Conservation (phyloP, 2,888 invertebrate genomes). For the Drosophila yooni region DNA sequence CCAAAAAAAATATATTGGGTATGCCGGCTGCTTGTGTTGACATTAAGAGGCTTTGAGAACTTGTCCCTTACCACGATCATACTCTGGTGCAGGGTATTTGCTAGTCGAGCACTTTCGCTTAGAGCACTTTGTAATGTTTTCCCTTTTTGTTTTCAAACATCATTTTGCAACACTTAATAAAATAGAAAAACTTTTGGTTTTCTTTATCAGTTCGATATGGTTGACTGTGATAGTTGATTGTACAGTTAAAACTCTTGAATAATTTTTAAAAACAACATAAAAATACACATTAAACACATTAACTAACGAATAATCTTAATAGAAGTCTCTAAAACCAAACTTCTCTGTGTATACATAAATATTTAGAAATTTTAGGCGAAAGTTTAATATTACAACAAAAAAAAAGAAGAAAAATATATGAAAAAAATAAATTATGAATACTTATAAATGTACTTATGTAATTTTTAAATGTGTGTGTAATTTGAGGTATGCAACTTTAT, state of each 20-base stretch:
- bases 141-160: slow-evolving; percentile 12
- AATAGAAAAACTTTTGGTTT: slow-evolving; percentile 19
- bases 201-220: slow-evolving; percentile 75
- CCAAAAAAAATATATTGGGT: not conserved
- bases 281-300: slow-evolving; percentile 48
- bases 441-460: slow-evolving; percentile 65
- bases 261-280: slow-evolving; percentile 58
- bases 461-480: slow-evolving; percentile 70
- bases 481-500: slow-evolving; percentile 64
- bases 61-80: not conserved
- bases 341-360: slow-evolving; percentile 61
- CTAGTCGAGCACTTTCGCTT: slow-evolving; percentile 9
- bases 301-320: slow-evolving; percentile 29
- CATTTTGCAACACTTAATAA: not conserved
- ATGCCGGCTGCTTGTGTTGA: not conserved
- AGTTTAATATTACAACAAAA: slow-evolving; percentile 47
- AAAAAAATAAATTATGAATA: slow-evolving; percentile 23
- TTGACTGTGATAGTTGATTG: slow-evolving; percentile 85
- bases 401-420: slow-evolving; percentile 5
- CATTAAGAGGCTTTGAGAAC: not conserved
- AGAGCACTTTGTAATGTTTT: slow-evolving; percentile 17
- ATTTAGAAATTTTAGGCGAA: slow-evolving; percentile 61
- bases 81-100: slow-evolving; percentile 27
- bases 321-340: slow-evolving; percentile 21
- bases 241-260: slow-evolving; percentile 81